These are phyloP conservation scores for Percopsis transmontana DNA, from an alignment of 2,113 vertebrate genomes.

Conservation along the genomic window DNA sequence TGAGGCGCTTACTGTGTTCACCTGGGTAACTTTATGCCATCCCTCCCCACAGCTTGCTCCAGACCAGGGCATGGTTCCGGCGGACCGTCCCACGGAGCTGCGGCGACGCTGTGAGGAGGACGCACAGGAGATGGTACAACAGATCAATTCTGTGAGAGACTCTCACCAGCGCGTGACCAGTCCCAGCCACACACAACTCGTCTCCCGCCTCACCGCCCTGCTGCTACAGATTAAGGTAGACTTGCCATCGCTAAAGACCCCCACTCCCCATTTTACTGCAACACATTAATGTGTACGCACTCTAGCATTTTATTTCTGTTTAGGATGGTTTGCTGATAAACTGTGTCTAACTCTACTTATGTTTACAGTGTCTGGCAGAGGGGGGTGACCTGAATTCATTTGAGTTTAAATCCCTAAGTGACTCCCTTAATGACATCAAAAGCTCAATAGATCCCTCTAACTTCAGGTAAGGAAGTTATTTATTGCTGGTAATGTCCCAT, in stretches of 20 bases:
- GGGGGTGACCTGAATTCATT: conserved; percentile 97
- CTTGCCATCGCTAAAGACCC: background rate
- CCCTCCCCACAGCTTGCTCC: conserved; percentile 85
- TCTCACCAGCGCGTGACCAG: conserved; percentile 86
- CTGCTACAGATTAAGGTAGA: conserved; percentile 95
- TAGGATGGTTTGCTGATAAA: background rate
- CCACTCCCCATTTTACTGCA: background rate
- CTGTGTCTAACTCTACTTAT: background rate
- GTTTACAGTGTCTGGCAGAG: conserved; percentile 93
- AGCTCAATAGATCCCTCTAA: conserved; percentile 94
- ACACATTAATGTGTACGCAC: background rate
- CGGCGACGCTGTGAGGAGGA: conserved; percentile 91
- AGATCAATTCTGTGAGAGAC: conserved; percentile 79
- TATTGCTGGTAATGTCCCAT: background rate
- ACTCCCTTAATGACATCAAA: conserved; percentile 98
- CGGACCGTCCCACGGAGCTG: conserved; percentile 90
- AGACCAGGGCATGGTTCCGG: conserved; percentile 93
- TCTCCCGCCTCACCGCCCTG: conserved; percentile 92
- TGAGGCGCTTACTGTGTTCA: too few relatives aligned
- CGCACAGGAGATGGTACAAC: conserved; percentile 90
- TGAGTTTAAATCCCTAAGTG: conserved; percentile 98
- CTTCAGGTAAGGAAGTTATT: conserved; percentile 83
- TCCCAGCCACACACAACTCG: conserved; percentile 86
- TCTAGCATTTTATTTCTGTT: background rate
- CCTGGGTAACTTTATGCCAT: background rate